These are phyloP conservation scores for Caenorhabditis tropicalis DNA, from an alignment of 1,140 invertebrate genomes.

Conservation along the genomic window DNA sequence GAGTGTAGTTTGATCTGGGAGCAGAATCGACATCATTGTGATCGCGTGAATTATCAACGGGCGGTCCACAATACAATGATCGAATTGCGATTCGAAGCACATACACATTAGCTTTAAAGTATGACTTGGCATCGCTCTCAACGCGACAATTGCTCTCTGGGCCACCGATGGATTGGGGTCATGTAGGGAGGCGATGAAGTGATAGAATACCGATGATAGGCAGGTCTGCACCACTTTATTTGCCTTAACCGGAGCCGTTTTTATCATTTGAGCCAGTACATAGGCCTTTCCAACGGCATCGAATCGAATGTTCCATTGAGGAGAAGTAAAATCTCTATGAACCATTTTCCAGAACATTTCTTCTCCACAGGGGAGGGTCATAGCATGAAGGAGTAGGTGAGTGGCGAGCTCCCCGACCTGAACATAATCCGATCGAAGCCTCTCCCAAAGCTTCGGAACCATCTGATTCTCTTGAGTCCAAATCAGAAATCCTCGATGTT, in stretches of 20 bases:
- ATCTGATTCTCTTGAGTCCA: constrained; percentile 95
- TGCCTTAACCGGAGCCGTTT: constrained; percentile 83
- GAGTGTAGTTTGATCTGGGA: constrained; percentile 87
- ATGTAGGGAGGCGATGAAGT: constrained; percentile 92
- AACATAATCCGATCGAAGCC: constrained; percentile 83
- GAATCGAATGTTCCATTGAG: constrained; percentile 88
- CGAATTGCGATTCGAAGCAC: constrained; percentile 76
- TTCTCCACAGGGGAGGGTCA: constrained; percentile 87
- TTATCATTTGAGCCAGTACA: constrained; percentile 76
- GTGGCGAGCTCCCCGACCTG: constrained; percentile 74
- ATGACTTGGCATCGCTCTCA: constrained; percentile 90
- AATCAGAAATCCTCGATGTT: constrained; percentile 87
- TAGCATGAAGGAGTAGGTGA: constrained; percentile 89
- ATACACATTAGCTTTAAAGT: constrained; percentile 74
- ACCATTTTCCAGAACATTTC: constrained; percentile 93
- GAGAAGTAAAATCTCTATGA: constrained; percentile 88
- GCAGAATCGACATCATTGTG: constrained; percentile 89
- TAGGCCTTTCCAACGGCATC: constrained; percentile 76
- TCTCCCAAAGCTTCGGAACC: constrained; percentile 93
- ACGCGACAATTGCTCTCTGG: constrained; percentile 87
- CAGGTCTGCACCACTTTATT: constrained; percentile 88
- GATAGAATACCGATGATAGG: constrained; percentile 93
- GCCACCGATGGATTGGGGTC: constrained; percentile 92
- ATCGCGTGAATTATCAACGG: constrained; percentile 95
- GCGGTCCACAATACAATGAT: constrained; percentile 88